Percentiles rank a stretch among this genome's conserved stretches.
These are phyloP conservation scores for Odontamblyopus lacepedii DNA, from an alignment of 2,797 vertebrate genomes.

Conservation along the genomic window DNA sequence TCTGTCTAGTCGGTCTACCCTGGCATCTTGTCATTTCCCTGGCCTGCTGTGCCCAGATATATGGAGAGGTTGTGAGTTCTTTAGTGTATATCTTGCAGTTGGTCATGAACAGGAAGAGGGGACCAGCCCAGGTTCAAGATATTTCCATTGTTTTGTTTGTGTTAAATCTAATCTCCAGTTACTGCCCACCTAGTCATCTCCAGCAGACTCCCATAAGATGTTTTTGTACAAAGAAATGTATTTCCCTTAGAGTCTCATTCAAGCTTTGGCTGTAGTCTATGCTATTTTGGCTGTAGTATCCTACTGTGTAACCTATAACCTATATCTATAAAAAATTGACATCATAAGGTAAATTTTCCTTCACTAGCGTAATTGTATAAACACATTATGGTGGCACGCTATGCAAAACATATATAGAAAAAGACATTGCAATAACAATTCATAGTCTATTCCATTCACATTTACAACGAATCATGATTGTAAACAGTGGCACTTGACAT, in stretches of 20 bases:
- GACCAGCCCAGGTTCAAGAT: slow-evolving; percentile 44
- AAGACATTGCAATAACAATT: neutral
- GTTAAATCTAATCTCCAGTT: slow-evolving; percentile 47
- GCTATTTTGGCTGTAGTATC: neutral
- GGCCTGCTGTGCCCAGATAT: slow-evolving; percentile 12
- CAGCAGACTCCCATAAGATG: slow-evolving; percentile 11
- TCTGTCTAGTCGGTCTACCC: neutral
- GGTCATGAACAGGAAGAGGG: slow-evolving; percentile 32
- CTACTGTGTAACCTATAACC: neutral
- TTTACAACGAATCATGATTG: neutral
- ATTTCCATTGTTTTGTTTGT: slow-evolving; percentile 44
- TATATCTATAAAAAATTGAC: neutral
- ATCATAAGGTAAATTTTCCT: neutral
- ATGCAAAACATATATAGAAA: neutral
- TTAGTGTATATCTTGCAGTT: slow-evolving; percentile 4
- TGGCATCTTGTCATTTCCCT: slow-evolving; percentile 17
- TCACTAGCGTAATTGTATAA: neutral
- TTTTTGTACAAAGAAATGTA: neutral
- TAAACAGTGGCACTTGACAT: neutral
- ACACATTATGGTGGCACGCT: too few relatives aligned
- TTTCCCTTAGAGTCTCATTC: neutral
- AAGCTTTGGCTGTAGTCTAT: neutral
- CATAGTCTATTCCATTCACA: too few relatives aligned
- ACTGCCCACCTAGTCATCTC: slow-evolving; percentile 33
- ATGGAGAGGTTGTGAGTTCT: slow-evolving; percentile 35